Evolutionary conservation across 2,797 vertebrate species (phyloP), one percentile per base, ranked within the genome.

Genomic region (Manis javanica): DNA sequence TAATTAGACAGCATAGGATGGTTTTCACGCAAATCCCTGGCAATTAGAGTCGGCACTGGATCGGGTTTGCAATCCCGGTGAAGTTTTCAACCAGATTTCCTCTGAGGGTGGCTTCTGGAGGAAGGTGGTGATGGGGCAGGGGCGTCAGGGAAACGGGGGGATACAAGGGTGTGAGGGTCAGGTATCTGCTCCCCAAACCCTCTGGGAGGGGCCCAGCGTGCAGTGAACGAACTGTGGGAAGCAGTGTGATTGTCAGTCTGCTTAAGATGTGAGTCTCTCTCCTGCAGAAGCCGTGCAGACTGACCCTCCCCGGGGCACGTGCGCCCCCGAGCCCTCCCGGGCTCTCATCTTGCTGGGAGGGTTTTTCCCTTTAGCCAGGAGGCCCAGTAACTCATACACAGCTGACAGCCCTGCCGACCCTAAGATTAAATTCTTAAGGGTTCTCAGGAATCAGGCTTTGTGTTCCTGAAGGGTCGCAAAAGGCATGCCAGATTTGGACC

Each of bases 11-110:
- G 88, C 90, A 86, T 84, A 83, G 2, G 53, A 96, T 81, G 82
- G 95, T 97, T 97, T 97, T 96, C 92, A 95, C 94, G 92, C 93
- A 97, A 92, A 97, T 97, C 94, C 92, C 95, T 92, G 82, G 86
- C 95, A 96, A 95, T 96, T 95, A 96, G 95, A 97, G 85, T 90
- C 94, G 95, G 85, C 5, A 3, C 88, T 85, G 95, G 90, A 89
- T 87, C 95, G 69, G 63, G 46, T 92, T 94, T 95, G 94, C 95
- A 97, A 96, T 96, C 94, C 93, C 96, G 92, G 72, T 46, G 96
- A 97, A 79, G 77, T 95, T 95, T 90, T 95, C 90, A 16, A 78
- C 92, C 85, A 92, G 90, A 87, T 92, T 90, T 85, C 94, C 95
- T 87, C 86, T 5, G 87, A 93, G 84, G 82, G 74, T 19, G 42